Percentiles rank a stretch among this genome's conserved stretches.
phyloP scores from a whole-genome alignment of 2,797 vertebrate species.

The Rhyacichthys aspro region DNA sequence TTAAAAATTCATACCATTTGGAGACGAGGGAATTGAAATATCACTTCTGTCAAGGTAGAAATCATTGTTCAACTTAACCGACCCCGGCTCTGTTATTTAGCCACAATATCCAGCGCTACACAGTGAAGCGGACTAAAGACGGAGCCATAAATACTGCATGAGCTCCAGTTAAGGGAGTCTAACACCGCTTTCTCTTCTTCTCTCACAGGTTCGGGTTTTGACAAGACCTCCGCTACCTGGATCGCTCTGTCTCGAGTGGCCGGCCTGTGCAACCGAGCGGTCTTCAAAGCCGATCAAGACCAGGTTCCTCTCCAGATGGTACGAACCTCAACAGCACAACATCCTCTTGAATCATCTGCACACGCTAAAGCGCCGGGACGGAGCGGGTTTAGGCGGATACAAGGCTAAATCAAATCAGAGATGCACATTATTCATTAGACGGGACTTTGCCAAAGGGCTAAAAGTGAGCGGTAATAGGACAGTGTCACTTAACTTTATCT shows the following conservation, averaged over 20 bases:
- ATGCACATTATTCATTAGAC: conserved; percentile 59
- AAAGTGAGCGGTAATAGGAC: conserved; percentile 30
- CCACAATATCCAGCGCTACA: conserved; percentile 28
- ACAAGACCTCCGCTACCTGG: conserved; percentile 91
- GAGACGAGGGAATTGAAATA: conserved; percentile 32
- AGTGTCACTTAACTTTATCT: conserved; percentile 18
- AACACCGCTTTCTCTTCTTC: conserved; percentile 32
- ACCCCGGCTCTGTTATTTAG: conserved; percentile 52
- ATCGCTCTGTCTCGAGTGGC: conserved; percentile 86
- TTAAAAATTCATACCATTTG: conserved; percentile 52
- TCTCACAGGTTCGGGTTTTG: conserved; percentile 85
- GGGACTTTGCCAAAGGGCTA: conserved; percentile 23
- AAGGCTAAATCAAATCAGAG: conserved; percentile 40
- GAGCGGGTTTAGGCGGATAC: conserved; percentile 35
- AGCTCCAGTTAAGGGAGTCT: conserved; percentile 28
- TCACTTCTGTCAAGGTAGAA: conserved; percentile 41
- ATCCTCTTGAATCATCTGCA: conserved; percentile 32
- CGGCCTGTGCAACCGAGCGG: conserved; percentile 89
- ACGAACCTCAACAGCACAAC: conserved; percentile 25
- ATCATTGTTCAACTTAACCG: conserved; percentile 39
- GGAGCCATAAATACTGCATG: conserved; percentile 58
- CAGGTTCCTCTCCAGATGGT: conserved; percentile 86
- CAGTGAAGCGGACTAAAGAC: conserved; percentile 41
- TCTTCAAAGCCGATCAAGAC: conserved; percentile 88
- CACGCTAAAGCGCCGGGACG: conserved; percentile 10